phyloP scores from a whole-genome alignment of 2,113 vertebrate genomes.

The Strix uralensis region DNA sequence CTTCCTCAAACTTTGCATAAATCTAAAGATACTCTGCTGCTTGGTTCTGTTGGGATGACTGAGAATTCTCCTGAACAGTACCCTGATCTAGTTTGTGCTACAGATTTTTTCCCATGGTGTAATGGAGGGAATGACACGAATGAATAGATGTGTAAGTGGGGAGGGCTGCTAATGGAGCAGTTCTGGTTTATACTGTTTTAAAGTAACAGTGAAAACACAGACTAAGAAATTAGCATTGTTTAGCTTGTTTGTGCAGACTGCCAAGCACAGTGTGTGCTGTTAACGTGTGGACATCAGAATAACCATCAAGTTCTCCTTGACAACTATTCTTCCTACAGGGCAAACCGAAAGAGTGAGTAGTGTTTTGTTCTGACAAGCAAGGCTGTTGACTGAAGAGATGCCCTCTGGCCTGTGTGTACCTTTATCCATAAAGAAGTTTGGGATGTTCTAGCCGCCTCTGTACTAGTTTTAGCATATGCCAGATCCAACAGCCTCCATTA shows the following conservation, averaged over 20 bases:
- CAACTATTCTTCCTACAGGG: rapidly evolving
- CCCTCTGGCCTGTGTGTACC: neutral
- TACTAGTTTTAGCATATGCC: neutral
- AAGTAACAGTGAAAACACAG: neutral
- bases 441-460: neutral
- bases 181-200: neutral
- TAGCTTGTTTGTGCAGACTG: neutral
- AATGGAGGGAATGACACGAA: neutral
- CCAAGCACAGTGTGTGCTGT: neutral
- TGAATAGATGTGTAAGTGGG: neutral
- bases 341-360: neutral
- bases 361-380: neutral
- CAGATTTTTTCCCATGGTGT: neutral
- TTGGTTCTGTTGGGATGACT: neutral
- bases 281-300: neutral
- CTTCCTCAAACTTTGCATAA: neutral
- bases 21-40: neutral
- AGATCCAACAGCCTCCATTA: neutral
- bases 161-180: neutral
- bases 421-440: neutral
- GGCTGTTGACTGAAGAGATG: neutral
- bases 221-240: neutral
- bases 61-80: neutral
- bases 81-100: neutral
- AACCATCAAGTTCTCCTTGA: neutral